These are phyloP conservation scores for Lamellibrachia columna DNA, from an alignment of 2,888 invertebrate genomes.

Conservation along the genomic window DNA sequence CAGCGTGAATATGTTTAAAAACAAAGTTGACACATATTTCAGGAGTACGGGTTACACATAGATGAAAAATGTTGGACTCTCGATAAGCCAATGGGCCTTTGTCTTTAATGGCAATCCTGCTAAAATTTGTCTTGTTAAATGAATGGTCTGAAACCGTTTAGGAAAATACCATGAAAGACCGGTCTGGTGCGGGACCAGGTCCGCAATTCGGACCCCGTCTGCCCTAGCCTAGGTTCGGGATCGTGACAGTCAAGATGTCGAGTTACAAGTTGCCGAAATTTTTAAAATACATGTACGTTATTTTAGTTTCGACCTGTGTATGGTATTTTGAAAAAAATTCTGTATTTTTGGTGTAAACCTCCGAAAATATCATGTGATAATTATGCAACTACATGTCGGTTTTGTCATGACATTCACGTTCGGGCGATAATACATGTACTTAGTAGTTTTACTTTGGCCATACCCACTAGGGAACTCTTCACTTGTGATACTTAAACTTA, in stretches of 20 bases:
- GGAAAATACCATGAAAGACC: no score
- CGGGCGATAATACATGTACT: background rate
- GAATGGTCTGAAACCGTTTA: no score
- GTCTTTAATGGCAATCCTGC: no score
- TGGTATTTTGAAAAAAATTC: background rate
- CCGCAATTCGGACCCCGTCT: background rate
- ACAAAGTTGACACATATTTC: no score
- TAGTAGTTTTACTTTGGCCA: background rate
- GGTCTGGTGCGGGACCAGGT: no score
- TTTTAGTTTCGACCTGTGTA: background rate
- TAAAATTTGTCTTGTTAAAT: no score
- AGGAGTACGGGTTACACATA: no score
- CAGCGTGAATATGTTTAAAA: no score
- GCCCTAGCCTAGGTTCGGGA: background rate
- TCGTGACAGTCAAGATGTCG: conserved; percentile 21
- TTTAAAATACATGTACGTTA: conserved; percentile 29
- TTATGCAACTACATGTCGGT: background rate
- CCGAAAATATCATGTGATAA: background rate
- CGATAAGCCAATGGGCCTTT: no score
- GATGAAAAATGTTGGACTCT: no score
- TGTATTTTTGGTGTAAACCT: background rate
- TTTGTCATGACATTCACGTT: background rate
- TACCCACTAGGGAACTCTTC: background rate
- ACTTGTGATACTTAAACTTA: background rate
- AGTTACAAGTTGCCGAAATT: conserved; percentile 27